Base-by-base conservation (phyloP, 2,113 vertebrate genomes). In the Crocuta crocuta region DNA sequence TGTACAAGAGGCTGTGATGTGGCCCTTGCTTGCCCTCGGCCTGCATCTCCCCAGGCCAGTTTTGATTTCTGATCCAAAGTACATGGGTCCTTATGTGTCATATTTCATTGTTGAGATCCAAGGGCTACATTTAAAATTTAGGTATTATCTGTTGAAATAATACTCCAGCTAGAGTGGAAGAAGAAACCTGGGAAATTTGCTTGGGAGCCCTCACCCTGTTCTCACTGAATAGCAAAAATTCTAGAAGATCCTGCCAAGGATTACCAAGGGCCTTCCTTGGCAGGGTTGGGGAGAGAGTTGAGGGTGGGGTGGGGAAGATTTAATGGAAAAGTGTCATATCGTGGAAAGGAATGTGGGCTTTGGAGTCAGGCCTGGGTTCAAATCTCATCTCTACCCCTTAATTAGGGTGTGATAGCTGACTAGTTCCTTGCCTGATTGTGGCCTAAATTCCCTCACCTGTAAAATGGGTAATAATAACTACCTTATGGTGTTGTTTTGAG, bases 331-430 rank as follows among this genome's bases (percentile, higher is more conserved):
- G 48, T 50, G 16, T 65, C 89, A 68, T 91, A 26, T 74, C 39
- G 35, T 94, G 19, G 84, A 92, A 94, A 94, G 70, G 48, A 91
- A 88, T 76, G 53, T 88, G 66, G 58, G 21, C 70, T 68, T 58
- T 73, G 58, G 76, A 86, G 70, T 94, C 55, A 86, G 79, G 10
- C 45, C 45, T 61, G 31, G 26, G 74, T 94, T 96, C 87, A 87
- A 92, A 95, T 96, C 96, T 76, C 43, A 96, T 15, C 10, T 95
- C 79, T 87, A 39, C 31, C 19, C 24, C 48, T 97, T 87, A 31
- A 48, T 92, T 68, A 24, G 39, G 31, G 43, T 74, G 55, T 21
- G 19, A 87, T 74, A 5, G 15, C 9, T 86, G 91, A 28, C 28
- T 83, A 33, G 19, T 66, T 33, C 39, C 82, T 78, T 70, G 55